Base-by-base conservation (phyloP, 1,140 invertebrate genomes). In the Psix sp. region DNA sequence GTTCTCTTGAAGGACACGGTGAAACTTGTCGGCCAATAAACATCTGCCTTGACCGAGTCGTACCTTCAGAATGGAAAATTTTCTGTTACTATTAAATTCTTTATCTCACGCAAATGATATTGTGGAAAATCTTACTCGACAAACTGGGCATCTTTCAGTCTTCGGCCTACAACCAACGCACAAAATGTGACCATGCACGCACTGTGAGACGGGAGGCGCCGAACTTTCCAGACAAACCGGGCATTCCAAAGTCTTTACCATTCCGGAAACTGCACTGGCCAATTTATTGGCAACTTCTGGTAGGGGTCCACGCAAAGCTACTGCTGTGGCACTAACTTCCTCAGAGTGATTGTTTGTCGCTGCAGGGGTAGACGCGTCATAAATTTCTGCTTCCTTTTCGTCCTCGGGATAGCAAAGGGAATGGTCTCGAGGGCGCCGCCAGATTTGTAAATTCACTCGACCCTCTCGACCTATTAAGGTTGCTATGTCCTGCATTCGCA, bases 171-270 rank as follows among this genome's bases (percentile, higher is more conserved):
- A 92, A 29, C 87, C 82, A 3, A 89, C 86, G 72, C 91, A 92
- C 2, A 92, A 82, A 11, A 92, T 84, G 62, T 92, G 91, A 5
- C 91, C 91, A 59, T 92, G 91, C 29, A 91, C 89, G 70, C 92
- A 93, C 77, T 92, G 91, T 35, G 89, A 89, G 0, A 90, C 89
- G 2, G 91, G 91, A 1, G 91, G 89, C 15, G 85, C 65, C 17
- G 91, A 89, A 26, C 89, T 91, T 62, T 91, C 89, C 21, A 90
- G 79, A 76, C 90, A 90, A 13, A 80, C 79, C 4, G 91, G 91
- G 74, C 92, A 93, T 78, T 93, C 91, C 24, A 92, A 82, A 33
- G 89, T 85, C 35, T 89, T 74, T 80, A 90, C 76, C 82, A 86
- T 68, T 73, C 82, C 89, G 77, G 84, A 82, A 54, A 88, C 54